Percentiles rank a stretch among this genome's conserved stretches.
Evolutionary conservation across 1,140 invertebrate species (phyloP).

Genomic region (Bathynomus jamesi): DNA sequence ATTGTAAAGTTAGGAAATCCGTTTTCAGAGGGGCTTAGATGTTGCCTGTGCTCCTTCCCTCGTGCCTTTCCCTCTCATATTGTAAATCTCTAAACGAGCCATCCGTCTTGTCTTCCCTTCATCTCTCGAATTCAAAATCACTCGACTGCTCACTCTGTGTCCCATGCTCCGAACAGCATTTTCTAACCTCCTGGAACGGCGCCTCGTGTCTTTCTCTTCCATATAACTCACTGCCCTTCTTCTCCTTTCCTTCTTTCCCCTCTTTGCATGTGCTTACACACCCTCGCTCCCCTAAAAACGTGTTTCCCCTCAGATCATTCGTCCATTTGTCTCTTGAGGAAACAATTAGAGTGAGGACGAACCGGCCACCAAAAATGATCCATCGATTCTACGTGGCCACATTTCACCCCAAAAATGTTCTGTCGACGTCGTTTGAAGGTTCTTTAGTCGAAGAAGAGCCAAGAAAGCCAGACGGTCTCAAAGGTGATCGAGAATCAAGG

Average conservation of each 20-base stretch:
- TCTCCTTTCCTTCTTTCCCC: neutral
- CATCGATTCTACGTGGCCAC: neutral
- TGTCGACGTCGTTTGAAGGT: neutral
- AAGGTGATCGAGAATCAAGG: too few species aligned
- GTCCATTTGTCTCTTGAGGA: neutral
- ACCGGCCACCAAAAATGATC: neutral
- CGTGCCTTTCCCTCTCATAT: neutral
- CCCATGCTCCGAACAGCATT: neutral
- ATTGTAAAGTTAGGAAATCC: too few species aligned
- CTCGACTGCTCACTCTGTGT: neutral
- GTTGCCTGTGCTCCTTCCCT: too few species aligned
- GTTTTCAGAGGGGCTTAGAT: too few species aligned
- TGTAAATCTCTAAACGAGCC: neutral
- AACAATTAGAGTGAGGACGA: conserved; percentile 1
- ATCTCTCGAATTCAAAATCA: neutral
- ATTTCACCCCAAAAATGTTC: too few species aligned
- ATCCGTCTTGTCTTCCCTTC: neutral
- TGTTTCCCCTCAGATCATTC: neutral
- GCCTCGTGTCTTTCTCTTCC: neutral
- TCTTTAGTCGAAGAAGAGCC: neutral
- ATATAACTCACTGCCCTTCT: neutral
- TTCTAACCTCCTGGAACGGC: neutral
- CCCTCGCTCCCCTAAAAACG: neutral
- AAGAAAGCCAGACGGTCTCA: neutral
- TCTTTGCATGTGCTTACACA: too few species aligned